Conservation (phyloP, 2,113 vertebrate genomes). For the Tragelaphus buxtoni region DNA sequence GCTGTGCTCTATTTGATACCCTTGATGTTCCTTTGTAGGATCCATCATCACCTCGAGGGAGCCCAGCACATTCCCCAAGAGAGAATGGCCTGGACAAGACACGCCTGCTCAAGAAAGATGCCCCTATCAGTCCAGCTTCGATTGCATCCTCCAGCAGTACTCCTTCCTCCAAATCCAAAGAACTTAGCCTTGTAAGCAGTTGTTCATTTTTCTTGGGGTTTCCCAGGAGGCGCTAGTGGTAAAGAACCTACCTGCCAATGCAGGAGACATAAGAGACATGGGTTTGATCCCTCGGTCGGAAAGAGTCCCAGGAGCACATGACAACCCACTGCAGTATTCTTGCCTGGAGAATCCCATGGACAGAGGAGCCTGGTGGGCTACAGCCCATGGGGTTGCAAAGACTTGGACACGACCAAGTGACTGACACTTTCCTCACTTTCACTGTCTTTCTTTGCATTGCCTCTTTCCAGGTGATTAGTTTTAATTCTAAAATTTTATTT, state of each 20-base stretch:
- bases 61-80: slow-evolving; percentile 94
- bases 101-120: slow-evolving; percentile 96
- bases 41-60: slow-evolving; percentile 94
- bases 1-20: not conserved
- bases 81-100: slow-evolving; percentile 98
- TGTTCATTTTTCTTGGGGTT: not conserved
- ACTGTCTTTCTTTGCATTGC: not conserved
- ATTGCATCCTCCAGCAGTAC: slow-evolving; percentile 99
- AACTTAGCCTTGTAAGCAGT: slow-evolving; percentile 95
- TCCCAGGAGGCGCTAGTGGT: not conserved
- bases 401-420: not conserved
- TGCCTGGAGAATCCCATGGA: not conserved
- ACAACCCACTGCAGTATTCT: not conserved
- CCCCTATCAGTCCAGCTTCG: slow-evolving; percentile 96
- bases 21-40: slow-evolving; percentile 82
- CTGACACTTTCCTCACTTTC: not conserved
- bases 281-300: not conserved
- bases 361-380: not conserved
- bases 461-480: not conserved
- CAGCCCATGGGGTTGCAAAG: not conserved
- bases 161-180: slow-evolving; percentile 99
- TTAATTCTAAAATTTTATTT: not conserved
- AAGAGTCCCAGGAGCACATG: not conserved
- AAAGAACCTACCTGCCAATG: not conserved
- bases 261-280: not conserved